Base-by-base conservation (phyloP, 2,888 invertebrate genomes). In the Drosophila ustulata region DNA sequence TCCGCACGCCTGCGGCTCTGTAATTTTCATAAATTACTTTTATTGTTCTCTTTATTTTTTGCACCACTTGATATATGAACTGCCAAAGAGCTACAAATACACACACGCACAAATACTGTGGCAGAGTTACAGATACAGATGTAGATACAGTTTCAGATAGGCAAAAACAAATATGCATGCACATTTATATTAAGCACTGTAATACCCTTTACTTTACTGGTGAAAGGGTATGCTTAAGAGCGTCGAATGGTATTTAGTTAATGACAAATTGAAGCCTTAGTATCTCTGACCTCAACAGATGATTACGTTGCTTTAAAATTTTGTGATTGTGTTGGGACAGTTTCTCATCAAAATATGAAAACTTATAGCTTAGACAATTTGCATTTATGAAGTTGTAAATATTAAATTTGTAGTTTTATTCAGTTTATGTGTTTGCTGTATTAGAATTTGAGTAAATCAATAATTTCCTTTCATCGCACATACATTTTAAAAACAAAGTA, bases 21-120 rank as follows among this genome's bases (percentile, higher is more conserved):
- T 80, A 89, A 85, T 91, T 91, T 91, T 90, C 89, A 90, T 91
- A 90, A 91, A 91, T 90, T 85, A 90, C 88, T 87, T 91, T 89
- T 89, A 91, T 90, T 85, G 80, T 80, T 76, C 71, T 51, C 61
- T 63, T 50, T 45, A 49, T 63, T 69, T 67, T 49, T 45, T 57
- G 43, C 50, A 37, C 11, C 50, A 71, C 67, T 75, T 87, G 88
- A 89, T 88, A 80, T 87, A 85, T 89, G 85, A 88, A 89, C 89
- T 88, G 78, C 59, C 67, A 86, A 88, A 86, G 72, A 64, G 65
- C 53, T n/a, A n/a, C n/a, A n/a, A n/a, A n/a, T n/a, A n/a, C 43
- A 26, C 5, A 55, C 46, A 6, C 6, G 6, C 6, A 30, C 18
- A 18, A 18, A 18, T 18, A 18, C 18, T n/a, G n/a, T n/a, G n/a